A percentile compares a stretch with the other conserved stretches of the same genome.
phyloP scores from a whole-genome alignment of 2,888 invertebrate species.

The Litoditis marina region DNA sequence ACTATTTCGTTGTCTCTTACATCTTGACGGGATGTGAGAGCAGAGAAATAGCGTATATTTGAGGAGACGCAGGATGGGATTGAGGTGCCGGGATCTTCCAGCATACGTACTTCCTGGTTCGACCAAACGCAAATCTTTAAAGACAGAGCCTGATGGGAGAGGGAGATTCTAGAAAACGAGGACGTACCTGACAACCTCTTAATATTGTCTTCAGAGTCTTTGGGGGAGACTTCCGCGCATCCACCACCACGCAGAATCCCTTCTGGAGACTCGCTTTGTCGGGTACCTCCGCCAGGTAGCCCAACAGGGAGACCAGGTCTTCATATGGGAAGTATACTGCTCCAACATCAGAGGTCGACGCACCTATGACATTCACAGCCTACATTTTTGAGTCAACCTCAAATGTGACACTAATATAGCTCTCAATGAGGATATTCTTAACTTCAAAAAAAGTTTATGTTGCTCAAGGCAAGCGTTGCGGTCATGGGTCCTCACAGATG shows the following conservation, averaged over 20 bases:
- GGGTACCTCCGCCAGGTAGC: slow-evolving; percentile 17
- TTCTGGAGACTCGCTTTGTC: slow-evolving; percentile 11
- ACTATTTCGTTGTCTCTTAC: too few relatives aligned
- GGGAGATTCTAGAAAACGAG: too few relatives aligned
- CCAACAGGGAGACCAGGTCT: slow-evolving; percentile 41
- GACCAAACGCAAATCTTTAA: too few relatives aligned
- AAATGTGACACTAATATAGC: background rate
- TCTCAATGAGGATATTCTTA: background rate
- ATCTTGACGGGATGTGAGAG: too few relatives aligned
- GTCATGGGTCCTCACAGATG: background rate
- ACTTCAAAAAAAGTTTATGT: background rate
- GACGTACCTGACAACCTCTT: slow-evolving; percentile 44
- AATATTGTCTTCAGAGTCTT: slow-evolving; percentile 49
- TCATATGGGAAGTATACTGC: slow-evolving; percentile 26
- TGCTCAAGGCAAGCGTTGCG: background rate
- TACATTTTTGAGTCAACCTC: background rate
- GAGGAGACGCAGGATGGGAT: too few relatives aligned
- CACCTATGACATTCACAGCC: slow-evolving; percentile 9
- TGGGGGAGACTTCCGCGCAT: slow-evolving; percentile 43
- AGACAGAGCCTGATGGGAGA: too few relatives aligned
- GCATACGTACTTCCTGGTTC: too few relatives aligned
- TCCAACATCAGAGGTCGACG: slow-evolving; percentile 17
- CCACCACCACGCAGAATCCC: slow-evolving; percentile 52
- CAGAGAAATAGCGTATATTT: too few relatives aligned
- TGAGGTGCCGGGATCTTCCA: too few relatives aligned